Percentiles rank a stretch among this genome's conserved stretches.
phyloP scores from a whole-genome alignment of 2,888 invertebrate genomes.

The Linnaemya vulpina region DNA sequence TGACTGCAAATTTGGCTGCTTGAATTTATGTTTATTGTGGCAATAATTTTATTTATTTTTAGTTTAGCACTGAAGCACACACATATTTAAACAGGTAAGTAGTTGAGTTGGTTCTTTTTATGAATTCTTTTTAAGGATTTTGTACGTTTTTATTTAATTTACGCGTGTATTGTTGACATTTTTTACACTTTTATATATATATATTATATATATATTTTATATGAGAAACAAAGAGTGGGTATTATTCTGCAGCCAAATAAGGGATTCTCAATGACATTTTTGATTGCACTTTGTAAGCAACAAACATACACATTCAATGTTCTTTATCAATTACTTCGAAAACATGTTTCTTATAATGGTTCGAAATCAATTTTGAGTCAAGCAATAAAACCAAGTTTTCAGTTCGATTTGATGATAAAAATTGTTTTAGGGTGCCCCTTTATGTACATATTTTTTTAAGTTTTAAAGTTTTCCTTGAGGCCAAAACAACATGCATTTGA shows the following conservation, averaged over 20 bases:
- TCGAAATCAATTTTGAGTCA: slow-evolving; percentile 51
- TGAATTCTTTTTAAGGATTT: slow-evolving; percentile 27
- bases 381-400: slow-evolving; percentile 35
- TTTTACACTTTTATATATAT: neutral
- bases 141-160: neutral
- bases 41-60: slow-evolving; percentile 74
- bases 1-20: slow-evolving; percentile 71
- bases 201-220: neutral
- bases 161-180: slow-evolving; percentile 3
- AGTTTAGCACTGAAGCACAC: slow-evolving; percentile 78
- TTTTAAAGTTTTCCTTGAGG: neutral
- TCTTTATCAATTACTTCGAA: slow-evolving; percentile 48
- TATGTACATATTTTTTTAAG: neutral
- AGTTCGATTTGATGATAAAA: slow-evolving; percentile 51
- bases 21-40: slow-evolving; percentile 76
- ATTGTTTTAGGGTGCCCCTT: slow-evolving; percentile 26
- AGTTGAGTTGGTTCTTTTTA: neutral
- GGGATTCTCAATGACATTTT: slow-evolving; percentile 55
- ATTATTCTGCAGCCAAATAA: slow-evolving; percentile 36
- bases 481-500: no score
- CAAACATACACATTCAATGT: slow-evolving; percentile 24
- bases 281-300: slow-evolving; percentile 14
- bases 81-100: slow-evolving; percentile 75
- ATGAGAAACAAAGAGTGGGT: slow-evolving; percentile 51
- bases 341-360: slow-evolving; percentile 60